Base-by-base conservation (phyloP, 2,797 vertebrate species). In the Sebastes nivosus region DNA sequence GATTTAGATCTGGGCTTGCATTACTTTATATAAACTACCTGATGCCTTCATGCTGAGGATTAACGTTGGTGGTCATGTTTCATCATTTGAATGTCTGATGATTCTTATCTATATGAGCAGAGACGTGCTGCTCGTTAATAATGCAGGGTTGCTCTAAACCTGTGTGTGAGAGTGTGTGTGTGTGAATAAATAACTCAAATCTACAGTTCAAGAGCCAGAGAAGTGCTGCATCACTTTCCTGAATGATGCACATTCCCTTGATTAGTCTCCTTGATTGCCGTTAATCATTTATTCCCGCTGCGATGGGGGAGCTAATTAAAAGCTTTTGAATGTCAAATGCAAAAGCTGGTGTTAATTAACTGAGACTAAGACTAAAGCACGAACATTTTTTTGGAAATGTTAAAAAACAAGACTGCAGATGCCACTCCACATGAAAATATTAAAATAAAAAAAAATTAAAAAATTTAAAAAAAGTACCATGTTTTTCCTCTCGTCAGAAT, bases 51-150 rank as follows among this genome's bases (percentile, higher is more conserved):
- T 6, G 25, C n/a, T 2, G 67, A 42, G 30, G 63, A 68, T 71
- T 34, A 55, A 57, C 52, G 30, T 24, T 55, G 29, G n/a, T 77
- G 29, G n/a, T 77, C 89, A 65, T 46, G 77, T 78, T 61, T 67
- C 60, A 63, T 73, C 38, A 13, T 75, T 71, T 55, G 42, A 57
- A 54, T 5, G 55, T 54, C 66, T 67, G 80, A 66, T 61, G 34
- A 79, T 73, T 60, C 75, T 60, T n/a, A 32, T 68, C 38, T 5
- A 67, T 59, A 8, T 5, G 65, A 7, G 60, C 52, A 66, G 61
- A 78, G 87, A 84, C 72, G 52, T 3, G 50, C 73, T 20, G 36
- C 8, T 6, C 70, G 84, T 92, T 24, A 91, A 89, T 89, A 79
- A 91, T 93, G 80, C 79, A 93, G 13, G 20, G 34, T 36, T 29